Percentiles rank a stretch among this genome's conserved stretches.
Conservation (phyloP, 1,140 invertebrate species). For the Trypoxylus dichotomus region DNA sequence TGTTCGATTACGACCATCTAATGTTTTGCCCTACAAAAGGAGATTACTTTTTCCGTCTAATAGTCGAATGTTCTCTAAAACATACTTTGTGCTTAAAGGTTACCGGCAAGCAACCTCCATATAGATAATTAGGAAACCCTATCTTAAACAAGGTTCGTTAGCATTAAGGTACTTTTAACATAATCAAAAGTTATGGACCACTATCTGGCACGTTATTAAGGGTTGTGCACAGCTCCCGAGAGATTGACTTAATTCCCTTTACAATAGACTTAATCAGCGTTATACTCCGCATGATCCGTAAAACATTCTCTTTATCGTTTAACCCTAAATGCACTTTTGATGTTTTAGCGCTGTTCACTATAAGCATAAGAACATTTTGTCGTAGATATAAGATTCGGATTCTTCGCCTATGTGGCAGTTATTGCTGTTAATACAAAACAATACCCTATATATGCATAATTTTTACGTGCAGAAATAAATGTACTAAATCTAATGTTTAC, state of each 20-base stretch:
- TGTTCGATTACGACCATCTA: background rate
- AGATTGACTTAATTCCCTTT: conserved; percentile 19
- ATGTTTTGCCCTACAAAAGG: background rate
- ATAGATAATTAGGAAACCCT: conserved; percentile 27
- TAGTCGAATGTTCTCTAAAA: background rate
- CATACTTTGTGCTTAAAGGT: conserved; percentile 11
- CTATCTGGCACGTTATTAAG: conserved; percentile 30
- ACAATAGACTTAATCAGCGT: conserved; percentile 33
- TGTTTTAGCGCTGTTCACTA: background rate
- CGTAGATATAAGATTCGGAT: background rate
- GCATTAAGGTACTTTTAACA: conserved; percentile 28
- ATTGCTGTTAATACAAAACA: no score
- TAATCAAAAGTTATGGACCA: conserved; percentile 30
- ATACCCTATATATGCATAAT: no score
- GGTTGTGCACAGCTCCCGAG: conserved; percentile 4
- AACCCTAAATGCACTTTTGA: conserved; percentile 18
- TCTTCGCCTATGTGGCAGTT: no score
- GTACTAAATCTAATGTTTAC: no score
- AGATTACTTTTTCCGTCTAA: background rate
- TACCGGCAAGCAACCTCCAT: background rate
- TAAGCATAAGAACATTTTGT: background rate
- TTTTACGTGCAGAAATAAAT: background rate
- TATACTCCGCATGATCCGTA: conserved; percentile 5
- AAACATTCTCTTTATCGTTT: conserved; percentile 18
- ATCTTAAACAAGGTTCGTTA: conserved; percentile 26